Percentiles rank a stretch among this genome's conserved stretches.
Evolutionary conservation across 2,797 vertebrate genomes (phyloP).

Genomic region (Sebastes nivosus): DNA sequence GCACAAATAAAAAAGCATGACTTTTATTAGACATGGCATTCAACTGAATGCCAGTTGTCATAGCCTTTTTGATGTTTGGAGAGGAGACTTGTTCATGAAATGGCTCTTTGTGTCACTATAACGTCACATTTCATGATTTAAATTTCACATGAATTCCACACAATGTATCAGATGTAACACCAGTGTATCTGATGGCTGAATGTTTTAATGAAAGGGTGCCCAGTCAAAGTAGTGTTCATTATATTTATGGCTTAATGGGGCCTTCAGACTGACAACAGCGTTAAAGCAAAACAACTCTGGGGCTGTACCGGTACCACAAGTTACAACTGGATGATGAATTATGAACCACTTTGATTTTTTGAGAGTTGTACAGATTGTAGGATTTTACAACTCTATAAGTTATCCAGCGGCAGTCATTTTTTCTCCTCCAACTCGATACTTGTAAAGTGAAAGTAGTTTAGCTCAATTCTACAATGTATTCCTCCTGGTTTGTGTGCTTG

Average conservation of each 20-base stretch:
- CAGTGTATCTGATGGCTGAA: background rate
- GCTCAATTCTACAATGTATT: background rate
- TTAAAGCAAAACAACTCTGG: background rate
- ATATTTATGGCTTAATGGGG: background rate
- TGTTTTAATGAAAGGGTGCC: background rate
- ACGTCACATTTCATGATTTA: background rate
- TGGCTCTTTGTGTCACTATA: slow-evolving; percentile 17
- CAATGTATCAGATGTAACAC: background rate
- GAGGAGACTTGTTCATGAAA: slow-evolving; percentile 1
- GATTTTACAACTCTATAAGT: background rate
- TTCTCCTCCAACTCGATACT: background rate
- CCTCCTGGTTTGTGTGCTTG: background rate
- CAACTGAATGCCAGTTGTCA: slow-evolving; percentile 2
- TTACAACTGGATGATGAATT: background rate
- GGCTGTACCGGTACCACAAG: background rate
- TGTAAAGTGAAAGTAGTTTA: background rate
- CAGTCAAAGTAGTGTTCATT: background rate
- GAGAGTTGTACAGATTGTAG: background rate
- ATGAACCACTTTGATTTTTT: background rate
- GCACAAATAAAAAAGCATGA: background rate
- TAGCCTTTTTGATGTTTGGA: background rate
- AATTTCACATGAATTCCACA: background rate
- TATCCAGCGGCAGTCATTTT: background rate
- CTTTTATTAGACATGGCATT: slow-evolving; percentile 37
- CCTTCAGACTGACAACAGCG: background rate